A percentile compares a stretch with the other conserved stretches of the same genome.
These are phyloP conservation scores for Hydropsyche tenuis DNA, from an alignment of 1,140 invertebrate species.

Conservation along the genomic window DNA sequence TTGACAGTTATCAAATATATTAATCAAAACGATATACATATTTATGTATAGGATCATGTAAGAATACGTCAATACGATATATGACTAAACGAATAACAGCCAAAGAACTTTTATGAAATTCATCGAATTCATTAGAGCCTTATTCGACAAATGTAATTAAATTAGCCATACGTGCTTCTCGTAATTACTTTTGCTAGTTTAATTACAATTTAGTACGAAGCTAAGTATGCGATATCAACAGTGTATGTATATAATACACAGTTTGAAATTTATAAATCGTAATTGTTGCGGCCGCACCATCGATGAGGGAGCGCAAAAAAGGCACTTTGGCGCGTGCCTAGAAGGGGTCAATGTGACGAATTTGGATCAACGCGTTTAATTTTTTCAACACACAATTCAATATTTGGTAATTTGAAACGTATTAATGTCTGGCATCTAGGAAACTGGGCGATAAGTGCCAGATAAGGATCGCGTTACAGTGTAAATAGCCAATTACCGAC, in stretches of 20 bases:
- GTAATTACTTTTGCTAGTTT: too few species aligned
- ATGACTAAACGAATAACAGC: too few species aligned
- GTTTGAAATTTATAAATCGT: not conserved
- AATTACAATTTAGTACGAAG: too few species aligned
- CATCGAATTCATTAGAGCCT: too few species aligned
- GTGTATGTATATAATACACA: not conserved
- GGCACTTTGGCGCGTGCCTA: slow-evolving; percentile 8
- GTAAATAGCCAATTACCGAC: slow-evolving; percentile 29
- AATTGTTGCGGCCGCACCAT: not conserved
- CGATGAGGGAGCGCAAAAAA: not conserved
- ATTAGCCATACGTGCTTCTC: too few species aligned
- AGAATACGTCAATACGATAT: too few species aligned
- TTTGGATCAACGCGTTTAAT: slow-evolving; percentile 17
- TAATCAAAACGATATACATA: slow-evolving; percentile 33
- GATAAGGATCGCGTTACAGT: slow-evolving; percentile 28
- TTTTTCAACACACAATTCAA: not conserved
- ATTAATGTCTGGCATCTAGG: slow-evolving; percentile 22
- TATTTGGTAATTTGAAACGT: slow-evolving; percentile 22
- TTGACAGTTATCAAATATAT: slow-evolving; percentile 38
- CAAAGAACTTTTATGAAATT: too few species aligned
- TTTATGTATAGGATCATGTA: slow-evolving; percentile 9
- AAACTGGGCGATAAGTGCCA: slow-evolving; percentile 1
- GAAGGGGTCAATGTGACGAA: slow-evolving; percentile 17
- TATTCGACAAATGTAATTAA: too few species aligned
- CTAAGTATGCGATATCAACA: too few species aligned